Evolutionary conservation across 2,797 vertebrate genomes (phyloP), one percentile per base, ranked within the genome.

Genomic region (Acanthopagrus latus): DNA sequence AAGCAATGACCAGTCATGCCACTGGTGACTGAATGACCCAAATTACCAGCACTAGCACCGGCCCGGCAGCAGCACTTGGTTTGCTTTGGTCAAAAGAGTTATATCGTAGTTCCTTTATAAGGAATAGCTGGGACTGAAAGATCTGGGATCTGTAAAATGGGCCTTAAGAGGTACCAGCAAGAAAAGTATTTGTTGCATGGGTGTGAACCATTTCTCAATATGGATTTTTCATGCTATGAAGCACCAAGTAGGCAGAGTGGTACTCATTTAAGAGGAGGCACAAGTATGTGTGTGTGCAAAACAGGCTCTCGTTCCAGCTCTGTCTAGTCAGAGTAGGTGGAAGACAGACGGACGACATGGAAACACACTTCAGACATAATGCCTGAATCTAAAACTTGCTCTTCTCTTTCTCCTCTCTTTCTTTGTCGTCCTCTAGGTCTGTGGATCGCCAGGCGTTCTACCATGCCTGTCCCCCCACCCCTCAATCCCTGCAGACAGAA

Each of bases 401-500:
- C 12, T 58, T 50, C 20, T 58, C 38, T 14, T 56, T 72, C 44
- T 59, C 21, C 46, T 27, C 25, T 50, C 46, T n/a, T 25, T 43
- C 20, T 74, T 55, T 86, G 18, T 81, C 29, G 79, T 23, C 72
- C 25, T 82, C 13, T 52, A 96, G 95, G 95, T 95, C 94, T 95
- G 95, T 95, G 94, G 92, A 94, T 89, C 88, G 93, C 87, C 92
- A 94, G 92, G 91, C 89, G 59, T 86, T 93, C 89, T 95, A 96
- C 90, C 93, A 96, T 96, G 95, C 95, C 93, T 95, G 94, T 89
- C 86, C 91, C 94, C 92, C 93, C 89, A 92, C 85, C 90, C 93
- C 90, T 87, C 80, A 74, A 89, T 85, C 89, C 86, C 84, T 38
- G 89, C 88, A 93, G 90, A 93, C 89, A 80, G 72, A 91, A 82